These are phyloP conservation scores for Drosophila aff. DNA, from an alignment of 1,140 invertebrate genomes.

Conservation along the genomic window DNA sequence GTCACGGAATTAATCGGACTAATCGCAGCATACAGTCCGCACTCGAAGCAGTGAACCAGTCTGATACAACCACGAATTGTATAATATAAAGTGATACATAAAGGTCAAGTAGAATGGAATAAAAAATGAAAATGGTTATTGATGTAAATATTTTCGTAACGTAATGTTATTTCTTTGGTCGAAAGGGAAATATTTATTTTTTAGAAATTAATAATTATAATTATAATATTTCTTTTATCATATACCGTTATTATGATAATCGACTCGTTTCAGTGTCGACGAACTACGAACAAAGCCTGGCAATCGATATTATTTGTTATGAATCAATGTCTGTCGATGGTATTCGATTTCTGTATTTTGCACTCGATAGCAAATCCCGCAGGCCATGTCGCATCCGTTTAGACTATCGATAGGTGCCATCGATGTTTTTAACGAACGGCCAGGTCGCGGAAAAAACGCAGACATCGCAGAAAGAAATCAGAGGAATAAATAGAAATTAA, in stretches of 20 bases:
- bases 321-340: not conserved
- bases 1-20: not conserved
- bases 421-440: slow-evolving; percentile 17
- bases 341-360: not conserved
- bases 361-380: not conserved
- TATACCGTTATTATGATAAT: no score
- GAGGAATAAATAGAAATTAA: slow-evolving; percentile 58
- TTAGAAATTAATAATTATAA: no score
- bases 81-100: not conserved
- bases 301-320: not conserved
- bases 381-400: not conserved
- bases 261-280: not conserved
- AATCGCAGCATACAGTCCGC: not conserved
- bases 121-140: not conserved
- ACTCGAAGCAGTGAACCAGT: not conserved
- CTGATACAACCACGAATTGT: not conserved
- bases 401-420: slow-evolving; percentile 11
- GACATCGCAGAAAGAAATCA: slow-evolving; percentile 62
- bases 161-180: not conserved
- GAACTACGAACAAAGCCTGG: no score
- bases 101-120: not conserved
- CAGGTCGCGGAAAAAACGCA: slow-evolving; percentile 57
- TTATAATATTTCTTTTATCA: no score
- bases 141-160: no score
- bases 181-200: no score